Conservation (phyloP, 2,113 vertebrate species). For the Oryzias melastigma region DNA sequence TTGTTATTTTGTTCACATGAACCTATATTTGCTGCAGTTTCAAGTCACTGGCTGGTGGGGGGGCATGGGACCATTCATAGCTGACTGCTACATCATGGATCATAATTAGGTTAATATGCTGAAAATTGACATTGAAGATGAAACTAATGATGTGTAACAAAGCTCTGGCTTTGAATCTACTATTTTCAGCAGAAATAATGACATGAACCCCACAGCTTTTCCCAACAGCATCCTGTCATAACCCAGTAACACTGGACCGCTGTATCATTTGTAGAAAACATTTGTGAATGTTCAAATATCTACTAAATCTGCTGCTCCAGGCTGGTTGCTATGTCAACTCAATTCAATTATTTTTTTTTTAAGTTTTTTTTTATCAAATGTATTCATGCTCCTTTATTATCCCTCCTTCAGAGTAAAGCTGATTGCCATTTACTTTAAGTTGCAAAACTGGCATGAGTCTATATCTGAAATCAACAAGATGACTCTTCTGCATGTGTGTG, state of each 20-base stretch:
- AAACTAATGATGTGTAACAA: constrained; percentile 10
- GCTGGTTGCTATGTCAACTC: neutral
- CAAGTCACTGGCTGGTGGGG: neutral
- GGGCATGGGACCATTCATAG: neutral
- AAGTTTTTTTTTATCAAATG: constrained; percentile 18
- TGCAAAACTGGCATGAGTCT: too few relatives aligned
- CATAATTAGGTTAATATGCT: neutral
- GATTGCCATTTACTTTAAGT: too few relatives aligned
- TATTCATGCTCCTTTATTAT: constrained; percentile 37
- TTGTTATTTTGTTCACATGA: constrained; percentile 17
- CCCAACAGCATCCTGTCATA: too few relatives aligned
- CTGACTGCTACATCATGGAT: constrained; percentile 13
- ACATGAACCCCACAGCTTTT: neutral
- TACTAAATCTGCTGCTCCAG: neutral
- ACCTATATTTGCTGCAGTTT: constrained; percentile 1
- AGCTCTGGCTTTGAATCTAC: neutral
- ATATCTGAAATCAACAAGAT: too few relatives aligned
- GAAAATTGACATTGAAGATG: neutral
- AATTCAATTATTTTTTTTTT: neutral
- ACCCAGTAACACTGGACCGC: too few relatives aligned
- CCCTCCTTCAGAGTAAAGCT: neutral
- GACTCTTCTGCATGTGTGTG: too few relatives aligned
- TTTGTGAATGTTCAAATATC: constrained; percentile 10
- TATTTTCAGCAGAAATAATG: too few relatives aligned
- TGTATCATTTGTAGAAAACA: neutral